These are phyloP conservation scores for Enoplosus armatus DNA, from an alignment of 2,797 vertebrate genomes.

Conservation along the genomic window DNA sequence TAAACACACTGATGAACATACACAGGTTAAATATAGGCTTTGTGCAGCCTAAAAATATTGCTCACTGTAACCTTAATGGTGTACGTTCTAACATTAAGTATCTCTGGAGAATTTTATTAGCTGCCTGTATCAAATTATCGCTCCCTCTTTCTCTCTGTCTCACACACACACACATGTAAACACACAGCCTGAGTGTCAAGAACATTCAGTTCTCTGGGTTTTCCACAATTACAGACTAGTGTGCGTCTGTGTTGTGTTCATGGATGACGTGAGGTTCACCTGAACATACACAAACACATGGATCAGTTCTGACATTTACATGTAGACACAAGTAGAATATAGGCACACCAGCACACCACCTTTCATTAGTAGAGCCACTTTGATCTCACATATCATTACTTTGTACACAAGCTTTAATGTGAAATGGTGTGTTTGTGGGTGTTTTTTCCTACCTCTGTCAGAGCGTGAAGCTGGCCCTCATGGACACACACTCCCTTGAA, in stretches of 20 bases:
- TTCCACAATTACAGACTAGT: constrained; percentile 59
- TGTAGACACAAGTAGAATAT: constrained; percentile 2
- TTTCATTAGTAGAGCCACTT: constrained; percentile 40
- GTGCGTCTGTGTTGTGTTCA: constrained; percentile 22
- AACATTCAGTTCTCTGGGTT: constrained; percentile 56
- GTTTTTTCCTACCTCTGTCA: constrained; percentile 93
- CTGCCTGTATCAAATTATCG: constrained; percentile 40
- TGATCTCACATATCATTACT: constrained; percentile 28
- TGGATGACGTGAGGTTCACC: constrained; percentile 47
- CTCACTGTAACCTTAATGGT: constrained; percentile 27
- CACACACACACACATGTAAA: not conserved
- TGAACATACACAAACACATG: constrained; percentile 26
- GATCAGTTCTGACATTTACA: not conserved
- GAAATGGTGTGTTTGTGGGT: constrained; percentile 25
- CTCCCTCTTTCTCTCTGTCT: not conserved
- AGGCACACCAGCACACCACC: not conserved
- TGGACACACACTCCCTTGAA: constrained; percentile 99
- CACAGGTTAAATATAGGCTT: constrained; percentile 45
- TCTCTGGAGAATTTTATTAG: constrained; percentile 42
- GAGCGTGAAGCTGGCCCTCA: constrained; percentile 97
- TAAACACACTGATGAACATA: not conserved
- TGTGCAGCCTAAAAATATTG: constrained; percentile 15
- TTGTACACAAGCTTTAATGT: constrained; percentile 16
- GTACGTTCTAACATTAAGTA: constrained; percentile 12
- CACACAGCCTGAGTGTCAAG: constrained; percentile 21